A percentile compares a stretch with the other conserved stretches of the same genome.
Conservation (phyloP, 1,140 invertebrate genomes). For the Pogonognathellus flavescens region DNA sequence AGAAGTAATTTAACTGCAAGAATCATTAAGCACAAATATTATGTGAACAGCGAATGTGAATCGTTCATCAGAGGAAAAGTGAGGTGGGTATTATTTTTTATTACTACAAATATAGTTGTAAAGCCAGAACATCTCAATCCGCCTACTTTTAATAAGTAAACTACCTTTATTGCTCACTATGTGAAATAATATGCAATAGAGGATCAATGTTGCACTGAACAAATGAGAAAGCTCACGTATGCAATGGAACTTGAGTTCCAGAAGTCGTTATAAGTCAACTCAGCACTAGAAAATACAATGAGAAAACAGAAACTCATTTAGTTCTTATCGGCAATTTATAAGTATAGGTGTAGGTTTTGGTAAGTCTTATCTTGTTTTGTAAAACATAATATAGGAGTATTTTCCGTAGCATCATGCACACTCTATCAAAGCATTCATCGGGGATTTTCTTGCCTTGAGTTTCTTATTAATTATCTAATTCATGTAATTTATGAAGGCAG, state of each 20-base stretch:
- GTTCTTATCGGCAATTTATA: conserved; percentile 4
- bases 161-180: neutral
- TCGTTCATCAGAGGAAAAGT: too few relatives aligned
- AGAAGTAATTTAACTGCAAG: too few relatives aligned
- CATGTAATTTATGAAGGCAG: conserved; percentile 11
- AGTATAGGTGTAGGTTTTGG: conserved; percentile 4
- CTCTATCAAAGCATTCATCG: conserved; percentile 11
- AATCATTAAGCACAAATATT: too few relatives aligned
- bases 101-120: neutral
- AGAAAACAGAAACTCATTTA: conserved; percentile 39
- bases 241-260: neutral
- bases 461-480: conserved; percentile 32
- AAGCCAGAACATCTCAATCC: conserved; percentile 10
- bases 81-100: too few relatives aligned
- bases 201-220: neutral
- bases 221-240: neutral
- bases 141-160: neutral
- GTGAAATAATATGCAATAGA: neutral
- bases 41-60: too few relatives aligned
- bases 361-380: conserved; percentile 18
- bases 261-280: conserved; percentile 26
- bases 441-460: neutral
- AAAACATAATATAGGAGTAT: conserved; percentile 28
- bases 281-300: conserved; percentile 14
- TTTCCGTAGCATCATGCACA: neutral